Evolutionary conservation across 2,888 invertebrate species (phyloP).

Genomic region (Hemaris fuciformis): DNA sequence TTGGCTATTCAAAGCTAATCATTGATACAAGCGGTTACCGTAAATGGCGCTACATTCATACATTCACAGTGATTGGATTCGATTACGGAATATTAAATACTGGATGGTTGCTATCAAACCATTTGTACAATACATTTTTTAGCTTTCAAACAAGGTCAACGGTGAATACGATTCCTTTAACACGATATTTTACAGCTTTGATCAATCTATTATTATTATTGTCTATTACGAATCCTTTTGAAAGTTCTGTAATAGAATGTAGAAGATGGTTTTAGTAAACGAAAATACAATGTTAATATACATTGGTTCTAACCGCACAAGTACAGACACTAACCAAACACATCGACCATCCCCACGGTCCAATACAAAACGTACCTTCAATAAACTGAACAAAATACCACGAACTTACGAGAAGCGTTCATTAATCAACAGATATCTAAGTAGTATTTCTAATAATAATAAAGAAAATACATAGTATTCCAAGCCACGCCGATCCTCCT

Average conservation of each 20-base stretch:
- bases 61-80: slow-evolving; percentile 10
- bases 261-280: too few species aligned
- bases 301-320: too few species aligned
- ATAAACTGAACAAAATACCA: not conserved
- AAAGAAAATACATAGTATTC: not conserved
- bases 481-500: slow-evolving; percentile 5
- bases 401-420: not conserved
- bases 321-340: not conserved
- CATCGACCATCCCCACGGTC: not conserved
- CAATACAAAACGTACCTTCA: not conserved
- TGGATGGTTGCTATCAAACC: not conserved
- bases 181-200: too few species aligned
- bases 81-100: not conserved
- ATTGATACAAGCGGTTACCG: slow-evolving; percentile 29
- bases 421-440: not conserved
- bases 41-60: slow-evolving; percentile 28
- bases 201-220: too few species aligned
- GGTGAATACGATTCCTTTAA: too few species aligned
- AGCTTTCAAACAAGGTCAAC: too few species aligned
- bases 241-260: too few species aligned
- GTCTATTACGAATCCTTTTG: too few species aligned
- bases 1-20: slow-evolving; percentile 41
- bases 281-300: too few species aligned
- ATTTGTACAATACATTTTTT: not conserved
- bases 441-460: not conserved